Conservation (phyloP, 1,140 invertebrate genomes). For the Trinorchestia longiramus region DNA sequence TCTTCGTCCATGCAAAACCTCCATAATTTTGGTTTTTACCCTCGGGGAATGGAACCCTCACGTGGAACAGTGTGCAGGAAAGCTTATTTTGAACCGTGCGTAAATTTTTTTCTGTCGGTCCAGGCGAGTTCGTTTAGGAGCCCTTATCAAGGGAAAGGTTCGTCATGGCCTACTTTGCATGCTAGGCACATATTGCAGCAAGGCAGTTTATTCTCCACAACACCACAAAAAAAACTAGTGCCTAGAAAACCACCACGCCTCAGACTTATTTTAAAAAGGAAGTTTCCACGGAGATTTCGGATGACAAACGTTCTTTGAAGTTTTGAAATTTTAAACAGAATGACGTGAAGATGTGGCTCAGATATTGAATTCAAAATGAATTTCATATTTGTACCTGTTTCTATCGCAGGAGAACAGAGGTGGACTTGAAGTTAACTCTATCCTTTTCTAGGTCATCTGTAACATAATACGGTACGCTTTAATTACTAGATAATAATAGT, state of each 20-base stretch:
- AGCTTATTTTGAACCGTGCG: background rate
- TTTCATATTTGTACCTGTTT: background rate
- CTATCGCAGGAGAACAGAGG: background rate
- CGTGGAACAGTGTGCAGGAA: background rate
- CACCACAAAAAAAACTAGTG: background rate
- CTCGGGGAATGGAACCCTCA: background rate
- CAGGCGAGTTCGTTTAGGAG: background rate
- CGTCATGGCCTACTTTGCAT: background rate
- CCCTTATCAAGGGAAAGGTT: background rate
- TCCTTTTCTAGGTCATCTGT: background rate
- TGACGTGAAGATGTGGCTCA: background rate
- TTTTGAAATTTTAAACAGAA: background rate
- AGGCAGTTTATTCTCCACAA: background rate
- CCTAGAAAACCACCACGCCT: background rate
- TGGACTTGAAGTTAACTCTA: background rate
- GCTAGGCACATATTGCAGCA: background rate
- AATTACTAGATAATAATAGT: too few relatives aligned
- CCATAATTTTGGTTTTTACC: background rate
- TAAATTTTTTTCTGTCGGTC: background rate
- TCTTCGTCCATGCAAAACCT: background rate
- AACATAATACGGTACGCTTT: background rate
- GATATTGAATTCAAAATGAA: background rate
- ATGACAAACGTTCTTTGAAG: background rate
- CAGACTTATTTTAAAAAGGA: background rate
- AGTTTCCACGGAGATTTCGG: background rate